Evolutionary conservation across 2,888 invertebrate genomes (phyloP), one percentile per base, ranked within the genome.

Genomic region (Morpho helenor): DNA sequence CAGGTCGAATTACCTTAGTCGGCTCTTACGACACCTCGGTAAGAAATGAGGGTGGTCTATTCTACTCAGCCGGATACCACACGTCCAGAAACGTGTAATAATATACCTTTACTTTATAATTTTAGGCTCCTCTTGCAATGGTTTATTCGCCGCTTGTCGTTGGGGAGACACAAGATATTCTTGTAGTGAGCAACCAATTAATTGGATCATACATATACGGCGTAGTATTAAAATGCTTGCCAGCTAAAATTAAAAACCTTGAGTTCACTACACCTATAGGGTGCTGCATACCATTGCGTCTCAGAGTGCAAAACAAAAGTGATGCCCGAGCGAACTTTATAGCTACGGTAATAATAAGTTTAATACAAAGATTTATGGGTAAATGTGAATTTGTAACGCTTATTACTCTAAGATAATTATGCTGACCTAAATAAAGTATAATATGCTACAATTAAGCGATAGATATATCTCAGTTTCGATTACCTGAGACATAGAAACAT

Each of bases 61-160:
- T 16, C 16, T 16, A 16, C 2, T 16, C 2, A 1, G 16, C 16
- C 16, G 16, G 16, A 16, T 16, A 16, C 16, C 16, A 16, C 16
- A 16, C 16, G 16, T n/a, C n/a, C n/a, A n/a, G 31, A 31, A 31
- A 31, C 31, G 3, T 5, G 2, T 31, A 31, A 31, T 31, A 31
- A 31, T 2, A 31, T 3, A 31, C 31, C 0, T 5, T 31, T 31
- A 3, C 31, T 16, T 16, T 16, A 31, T 31, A 16, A 43, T 77
- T 77, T 42, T 74, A 88, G 89, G 71, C 78, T 9, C 60, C 67
- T 8, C 64, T 89, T 22, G 57, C 66, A n/a, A 66, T 88, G 72
- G 75, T 76, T 7, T 90, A 82, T 65, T 81, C 85, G 7, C 90
- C 90, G 1, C 67, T 90, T 10, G 86, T 89, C 9, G 84, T 82